phyloP scores from a whole-genome alignment of 2,113 vertebrate genomes.

The Baryphthengus martii region DNA sequence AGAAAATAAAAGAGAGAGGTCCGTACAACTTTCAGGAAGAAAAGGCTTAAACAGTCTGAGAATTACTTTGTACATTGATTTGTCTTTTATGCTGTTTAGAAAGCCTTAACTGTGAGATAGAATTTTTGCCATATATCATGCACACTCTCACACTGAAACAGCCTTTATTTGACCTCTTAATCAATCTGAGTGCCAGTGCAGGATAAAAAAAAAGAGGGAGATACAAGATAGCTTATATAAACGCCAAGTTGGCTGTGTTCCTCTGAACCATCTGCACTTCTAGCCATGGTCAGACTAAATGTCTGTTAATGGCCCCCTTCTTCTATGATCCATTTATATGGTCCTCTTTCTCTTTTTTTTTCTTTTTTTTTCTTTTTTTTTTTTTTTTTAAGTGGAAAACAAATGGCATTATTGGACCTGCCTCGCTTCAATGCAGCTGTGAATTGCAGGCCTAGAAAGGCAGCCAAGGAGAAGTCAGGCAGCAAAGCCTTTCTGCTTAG shows the following conservation, averaged over 20 bases:
- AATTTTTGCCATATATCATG: constrained; percentile 67
- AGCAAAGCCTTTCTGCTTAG: constrained; percentile 48
- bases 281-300: constrained; percentile 68
- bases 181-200: constrained; percentile 67
- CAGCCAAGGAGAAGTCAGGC: constrained; percentile 63
- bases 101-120: constrained; percentile 63
- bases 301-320: constrained; percentile 68
- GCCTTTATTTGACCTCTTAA: constrained; percentile 80
- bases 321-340: constrained; percentile 58
- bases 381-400: constrained; percentile 58
- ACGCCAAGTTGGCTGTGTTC: constrained; percentile 70
- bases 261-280: constrained; percentile 74
- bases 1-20: neutral
- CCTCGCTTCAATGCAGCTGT: constrained; percentile 62
- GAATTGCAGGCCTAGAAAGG: constrained; percentile 66
- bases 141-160: constrained; percentile 22
- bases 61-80: constrained; percentile 69
- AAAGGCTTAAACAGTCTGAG: constrained; percentile 26
- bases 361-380: neutral
- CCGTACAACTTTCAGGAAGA: constrained; percentile 29
- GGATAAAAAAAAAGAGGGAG: constrained; percentile 51
- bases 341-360: neutral
- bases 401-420: constrained; percentile 67
- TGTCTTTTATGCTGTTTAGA: constrained; percentile 64
- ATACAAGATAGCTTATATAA: constrained; percentile 65